These are phyloP conservation scores for Sula dactylatra DNA, from an alignment of 2,113 vertebrate genomes.

Conservation along the genomic window DNA sequence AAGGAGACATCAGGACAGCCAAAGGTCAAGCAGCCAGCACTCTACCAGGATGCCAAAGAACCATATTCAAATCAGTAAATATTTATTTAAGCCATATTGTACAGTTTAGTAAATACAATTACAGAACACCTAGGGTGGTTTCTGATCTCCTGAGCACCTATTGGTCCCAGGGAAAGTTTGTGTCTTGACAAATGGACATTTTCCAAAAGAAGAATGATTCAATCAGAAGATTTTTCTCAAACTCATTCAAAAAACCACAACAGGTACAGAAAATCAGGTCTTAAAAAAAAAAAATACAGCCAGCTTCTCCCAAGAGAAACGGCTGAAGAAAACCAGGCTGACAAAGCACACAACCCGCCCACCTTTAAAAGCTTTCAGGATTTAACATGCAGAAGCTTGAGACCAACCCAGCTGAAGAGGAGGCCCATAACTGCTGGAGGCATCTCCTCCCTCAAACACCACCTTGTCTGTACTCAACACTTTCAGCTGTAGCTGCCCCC, in stretches of 20 bases:
- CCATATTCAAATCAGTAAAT: background rate
- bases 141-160: background rate
- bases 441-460: background rate
- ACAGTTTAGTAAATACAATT: background rate
- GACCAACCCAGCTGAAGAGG: background rate
- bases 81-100: background rate
- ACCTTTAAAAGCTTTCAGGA: background rate
- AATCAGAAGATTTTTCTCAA: background rate
- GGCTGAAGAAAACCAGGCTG: background rate
- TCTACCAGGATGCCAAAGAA: background rate
- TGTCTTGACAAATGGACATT: background rate
- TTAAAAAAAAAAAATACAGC: background rate
- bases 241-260: background rate
- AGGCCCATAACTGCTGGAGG: background rate
- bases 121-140: background rate
- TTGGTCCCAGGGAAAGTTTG: background rate
- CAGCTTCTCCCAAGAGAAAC: background rate
- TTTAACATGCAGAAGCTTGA: background rate
- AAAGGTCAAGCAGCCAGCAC: background rate
- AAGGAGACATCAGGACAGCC: background rate
- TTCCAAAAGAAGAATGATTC: background rate
- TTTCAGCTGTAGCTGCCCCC: accelerated
- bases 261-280: background rate
- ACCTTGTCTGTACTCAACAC: background rate
- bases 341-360: background rate